These are phyloP conservation scores for Cirrhinus molitorella DNA, from an alignment of 2,797 vertebrate genomes.

Conservation along the genomic window DNA sequence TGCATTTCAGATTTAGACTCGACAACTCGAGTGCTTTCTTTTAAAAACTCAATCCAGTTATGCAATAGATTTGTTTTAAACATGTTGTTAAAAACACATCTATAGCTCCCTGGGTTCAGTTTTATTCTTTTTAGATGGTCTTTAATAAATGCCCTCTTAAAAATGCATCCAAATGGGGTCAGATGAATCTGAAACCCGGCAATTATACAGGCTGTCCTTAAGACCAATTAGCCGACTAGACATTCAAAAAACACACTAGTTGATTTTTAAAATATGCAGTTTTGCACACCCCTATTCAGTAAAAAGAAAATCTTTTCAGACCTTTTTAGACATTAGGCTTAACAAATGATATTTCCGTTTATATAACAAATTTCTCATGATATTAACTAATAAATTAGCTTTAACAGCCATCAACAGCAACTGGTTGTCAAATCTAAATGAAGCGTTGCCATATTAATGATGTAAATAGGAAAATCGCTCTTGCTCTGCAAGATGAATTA, in stretches of 20 bases:
- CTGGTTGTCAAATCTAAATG: conserved; percentile 15
- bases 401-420: neutral
- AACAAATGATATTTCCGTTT: neutral
- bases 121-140: neutral
- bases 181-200: neutral
- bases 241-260: neutral
- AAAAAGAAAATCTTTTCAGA: neutral
- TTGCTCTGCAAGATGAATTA: conserved; percentile 13
- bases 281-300: neutral
- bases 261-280: neutral
- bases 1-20: neutral
- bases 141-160: neutral
- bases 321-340: neutral
- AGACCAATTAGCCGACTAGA: neutral
- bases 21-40: neutral
- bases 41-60: no score
- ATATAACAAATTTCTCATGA: neutral
- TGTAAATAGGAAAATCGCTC: neutral
- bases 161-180: neutral
- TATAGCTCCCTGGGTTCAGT: neutral
- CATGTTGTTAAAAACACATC: neutral
- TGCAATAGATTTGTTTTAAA: no score
- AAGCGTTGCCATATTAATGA: conserved; percentile 5
- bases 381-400: neutral
- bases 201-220: neutral